Base-by-base conservation (phyloP, 2,888 invertebrate species). In the Laspeyria flexula region DNA sequence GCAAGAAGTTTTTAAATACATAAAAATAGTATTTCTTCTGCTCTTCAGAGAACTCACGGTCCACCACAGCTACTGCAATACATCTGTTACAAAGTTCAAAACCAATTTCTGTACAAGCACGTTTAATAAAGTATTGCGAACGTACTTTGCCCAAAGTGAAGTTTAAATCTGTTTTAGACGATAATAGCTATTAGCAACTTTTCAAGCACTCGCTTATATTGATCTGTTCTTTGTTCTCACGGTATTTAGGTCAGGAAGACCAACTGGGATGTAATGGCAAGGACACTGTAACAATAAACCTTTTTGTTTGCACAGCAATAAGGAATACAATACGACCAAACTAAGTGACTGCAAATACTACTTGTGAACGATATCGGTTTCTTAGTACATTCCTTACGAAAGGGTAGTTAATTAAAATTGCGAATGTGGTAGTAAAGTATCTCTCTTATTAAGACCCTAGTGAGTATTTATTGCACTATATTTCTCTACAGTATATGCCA, bases 141-240 rank as follows among this genome's bases (percentile, higher is more conserved):
- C 41, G 43, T 63, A 67, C 69, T 59, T 49, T 55, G 59, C 57
- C 61, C 55, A 59, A 54, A 55, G 45, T 63, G 44, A 72, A 73
- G 65, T 77, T 76, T 63, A 69, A 72, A 77, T 71, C 66, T 67
- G 65, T 76, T 74, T 60, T 60, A 61, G 58, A 62, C 63, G 65
- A 65, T 76, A 69, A 77, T 72, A 65, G 67, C 73, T 71, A 68
- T 72, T 72, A 71, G 60, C 53, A 69, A 69, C 56, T 74, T 73
- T 64, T 61, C 59, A 58, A 64, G 51, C 38, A 43, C 30, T 44
- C 21, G 49, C 39, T 49, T 50, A 40, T 59, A 71, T 72, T 60
- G 74, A 76, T 68, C 65, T 58, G 51, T 60, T 58, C 66, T 60
- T 56, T 62, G 63, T 66, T 62, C 43, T 21, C 43, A n/a, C 27